Conservation (phyloP, 2,888 invertebrate genomes). For the Epicampocera succincta region DNA sequence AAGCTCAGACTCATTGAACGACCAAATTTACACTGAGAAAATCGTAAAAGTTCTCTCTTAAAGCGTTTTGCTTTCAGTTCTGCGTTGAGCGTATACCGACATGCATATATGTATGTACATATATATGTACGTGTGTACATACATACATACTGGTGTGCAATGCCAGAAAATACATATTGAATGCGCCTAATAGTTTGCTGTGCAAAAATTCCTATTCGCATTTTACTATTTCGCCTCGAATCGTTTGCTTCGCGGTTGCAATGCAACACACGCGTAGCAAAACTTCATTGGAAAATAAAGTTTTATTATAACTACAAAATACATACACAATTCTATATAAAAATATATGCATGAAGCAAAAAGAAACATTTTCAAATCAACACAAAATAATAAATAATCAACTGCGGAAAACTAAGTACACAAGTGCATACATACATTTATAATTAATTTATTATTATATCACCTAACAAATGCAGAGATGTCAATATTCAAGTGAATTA, state of each 20-base stretch:
- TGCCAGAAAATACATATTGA: conserved; percentile 40
- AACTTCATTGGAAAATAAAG: conserved; percentile 64
- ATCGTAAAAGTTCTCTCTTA: neutral
- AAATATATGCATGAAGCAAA: conserved; percentile 2
- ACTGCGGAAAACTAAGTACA: conserved; percentile 23
- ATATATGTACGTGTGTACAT: too few species aligned
- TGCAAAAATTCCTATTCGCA: conserved; percentile 65
- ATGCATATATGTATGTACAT: too few species aligned
- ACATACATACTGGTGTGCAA: too few species aligned
- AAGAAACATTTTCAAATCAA: conserved; percentile 25
- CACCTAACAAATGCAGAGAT: conserved; percentile 1
- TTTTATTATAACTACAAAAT: conserved; percentile 47
- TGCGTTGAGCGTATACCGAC: conserved; percentile 10
- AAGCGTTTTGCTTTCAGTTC: conserved; percentile 10
- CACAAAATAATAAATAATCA: conserved; percentile 20
- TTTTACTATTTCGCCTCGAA: conserved; percentile 70
- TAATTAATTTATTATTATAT: conserved; percentile 7
- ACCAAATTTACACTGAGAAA: conserved; percentile 5
- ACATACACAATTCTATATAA: conserved; percentile 26
- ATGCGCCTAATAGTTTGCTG: conserved; percentile 67
- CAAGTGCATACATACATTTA: too few species aligned
- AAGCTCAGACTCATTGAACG: conserved; percentile 4
- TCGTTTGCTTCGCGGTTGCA: conserved; percentile 71
- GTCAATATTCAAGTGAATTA: conserved; percentile 27
- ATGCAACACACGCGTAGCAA: conserved; percentile 68